Base-by-base conservation (phyloP, 2,888 invertebrate species). In the Reticulitermes lucifugus region DNA sequence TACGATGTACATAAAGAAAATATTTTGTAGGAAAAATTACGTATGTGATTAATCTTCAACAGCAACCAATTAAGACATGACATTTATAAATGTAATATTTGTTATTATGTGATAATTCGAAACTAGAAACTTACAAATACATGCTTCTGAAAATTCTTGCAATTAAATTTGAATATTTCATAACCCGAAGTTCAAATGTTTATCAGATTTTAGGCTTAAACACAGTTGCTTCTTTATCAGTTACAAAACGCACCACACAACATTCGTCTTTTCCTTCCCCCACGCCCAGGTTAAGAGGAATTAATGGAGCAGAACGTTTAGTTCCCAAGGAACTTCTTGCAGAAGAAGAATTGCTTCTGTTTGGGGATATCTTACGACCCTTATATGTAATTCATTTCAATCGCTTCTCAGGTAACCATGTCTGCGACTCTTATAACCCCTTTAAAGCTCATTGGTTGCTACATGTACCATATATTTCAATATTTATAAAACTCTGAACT, bases 281-380 rank as follows among this genome's bases (percentile, higher is more conserved):
- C 73, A 73, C 41, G 14, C 18, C n/a, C 41, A 35, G 3, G 73
- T 73, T 73, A 73, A 73, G 73, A 35, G 73, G 41, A 73, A 73
- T 73, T 73, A 73, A 73, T 73, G 73, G 73, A 41, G 73, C 73
- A 73, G 73, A 73, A 41, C 41, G 41, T 14, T 73, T 73, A 21
- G 73, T 41, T 73, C 73, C 73, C 73, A 29, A 73, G 73, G 41
- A 10, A 73, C 35, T 73, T 73, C 73, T 73, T 73, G 41, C 73
- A 73, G 41, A 14, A 29, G 41, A 73, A 73, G 73, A 73, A 73
- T 41, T 73, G 73, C 73, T 41, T 2, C 22, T 41, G 73, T 73
- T 41, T 18, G 41, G 41, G 41, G 73, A 1, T 35, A 71, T 73
- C 73, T 0, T 41, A 41, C 73, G 73, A 73, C 41, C 73, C 41